Conservation (phyloP, 2,113 vertebrate species). For the Mesoclemmys tuberculata region DNA sequence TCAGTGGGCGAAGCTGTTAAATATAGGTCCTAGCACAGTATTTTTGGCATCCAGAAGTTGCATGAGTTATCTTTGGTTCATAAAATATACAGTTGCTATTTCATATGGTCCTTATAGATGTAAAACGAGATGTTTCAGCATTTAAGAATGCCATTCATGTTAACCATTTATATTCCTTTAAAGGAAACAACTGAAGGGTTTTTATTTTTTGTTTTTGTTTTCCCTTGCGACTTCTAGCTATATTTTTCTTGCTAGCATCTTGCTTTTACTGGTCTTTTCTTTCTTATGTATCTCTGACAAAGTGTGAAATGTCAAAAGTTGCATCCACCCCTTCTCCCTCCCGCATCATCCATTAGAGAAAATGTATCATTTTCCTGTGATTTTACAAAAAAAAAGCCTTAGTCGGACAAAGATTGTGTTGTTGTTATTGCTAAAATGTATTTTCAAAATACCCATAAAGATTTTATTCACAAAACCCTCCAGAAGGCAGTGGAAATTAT, state of each 20-base stretch:
- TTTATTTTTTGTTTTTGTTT: too few species aligned
- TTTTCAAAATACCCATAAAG: background rate
- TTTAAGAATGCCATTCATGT: background rate
- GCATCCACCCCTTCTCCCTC: background rate
- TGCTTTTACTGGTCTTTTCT: background rate
- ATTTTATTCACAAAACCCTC: background rate
- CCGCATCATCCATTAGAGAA: background rate
- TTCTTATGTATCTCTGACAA: background rate
- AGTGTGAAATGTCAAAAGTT: background rate
- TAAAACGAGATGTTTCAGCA: background rate
- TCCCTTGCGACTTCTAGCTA: background rate
- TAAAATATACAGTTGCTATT: background rate
- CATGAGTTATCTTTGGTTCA: background rate
- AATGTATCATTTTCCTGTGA: background rate
- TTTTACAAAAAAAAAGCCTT: background rate
- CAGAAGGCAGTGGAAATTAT: background rate
- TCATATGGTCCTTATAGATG: background rate
- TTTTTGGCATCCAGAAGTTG: background rate
- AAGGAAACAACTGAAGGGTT: background rate
- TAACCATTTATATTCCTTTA: background rate
- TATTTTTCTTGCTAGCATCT: background rate
- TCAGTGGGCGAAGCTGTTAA: background rate
- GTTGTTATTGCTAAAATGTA: accelerated
- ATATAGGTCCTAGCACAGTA: background rate
- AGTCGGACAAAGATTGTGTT: background rate